Evolutionary conservation across 64 coral and sea anemone genomes (phyloP), one percentile per base, ranked within the genome.

Genomic region (Stichodactyla helianthus): DNA sequence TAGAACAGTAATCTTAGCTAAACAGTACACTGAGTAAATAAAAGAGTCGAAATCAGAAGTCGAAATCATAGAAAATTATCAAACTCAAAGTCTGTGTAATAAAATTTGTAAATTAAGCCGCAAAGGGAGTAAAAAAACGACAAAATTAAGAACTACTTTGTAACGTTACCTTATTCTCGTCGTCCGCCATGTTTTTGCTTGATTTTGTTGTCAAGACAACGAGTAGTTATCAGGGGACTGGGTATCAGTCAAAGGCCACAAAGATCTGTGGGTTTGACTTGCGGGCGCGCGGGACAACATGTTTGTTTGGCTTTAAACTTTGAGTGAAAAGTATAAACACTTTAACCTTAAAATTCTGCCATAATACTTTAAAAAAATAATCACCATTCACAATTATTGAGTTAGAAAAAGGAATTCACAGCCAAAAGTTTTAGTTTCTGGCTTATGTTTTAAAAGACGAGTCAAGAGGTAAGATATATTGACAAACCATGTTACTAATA

Each of bases 141-240:
- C 12, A 74, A 22, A 84, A 53, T 55, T 52, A 10, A 77, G 54
- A 71, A 19, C 31, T 82, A 53, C 17, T 5, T 65, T n/a, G 53
- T 78, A 16, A 86, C 89, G 9, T 87, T 88, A 92, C 90, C 50
- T 17, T 92, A 1, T 10, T 54, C 7, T 82, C 23, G 19, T 92
- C 86, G 79, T 92, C 91, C 91, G 90, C 90, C 90, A 92, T 92
- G 55, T 92, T 82, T 79, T 54, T 55, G 79, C 63, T 81, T 68
- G 77, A n/a, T 57, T 65, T 63, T 78, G 83, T 84, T 84, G 54
- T 19, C 55, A 84, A 61, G 83, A 55, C 35, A 84, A 51, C 83
- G 54, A 55, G 51, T 12, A n/a, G 7, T n/a, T 6, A 10, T 15
- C 12, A 25, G 79, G 35, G 61, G 83, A 61, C 83, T 84, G 83